These are phyloP conservation scores for Hoplodrina blanda DNA, from an alignment of 2,888 invertebrate genomes.

Conservation along the genomic window DNA sequence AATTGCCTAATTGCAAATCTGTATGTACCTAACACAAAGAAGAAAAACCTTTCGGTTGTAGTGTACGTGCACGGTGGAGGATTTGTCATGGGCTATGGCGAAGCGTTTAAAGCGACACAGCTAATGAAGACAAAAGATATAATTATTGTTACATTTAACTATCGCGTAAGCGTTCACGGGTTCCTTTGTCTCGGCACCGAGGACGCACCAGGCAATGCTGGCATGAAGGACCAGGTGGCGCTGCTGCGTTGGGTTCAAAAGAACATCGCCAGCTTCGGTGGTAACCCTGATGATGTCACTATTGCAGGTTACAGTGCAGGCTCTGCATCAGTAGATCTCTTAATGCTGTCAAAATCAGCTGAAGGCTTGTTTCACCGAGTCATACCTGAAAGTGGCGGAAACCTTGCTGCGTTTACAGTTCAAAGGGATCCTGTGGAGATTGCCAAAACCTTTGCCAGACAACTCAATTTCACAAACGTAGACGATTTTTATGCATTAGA, in stretches of 20 bases:
- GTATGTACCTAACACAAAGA: slow-evolving; percentile 24
- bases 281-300: slow-evolving; percentile 74
- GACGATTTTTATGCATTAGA: slow-evolving; percentile 71
- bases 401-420: slow-evolving; percentile 58
- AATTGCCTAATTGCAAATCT: slow-evolving; percentile 35
- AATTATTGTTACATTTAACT: no score
- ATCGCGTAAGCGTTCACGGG: no score
- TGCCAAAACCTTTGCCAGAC: slow-evolving; percentile 69
- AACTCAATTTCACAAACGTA: slow-evolving; percentile 64
- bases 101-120: no score
- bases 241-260: slow-evolving; percentile 74
- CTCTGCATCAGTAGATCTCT: slow-evolving; percentile 68
- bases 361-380: slow-evolving; percentile 71
- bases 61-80: no score
- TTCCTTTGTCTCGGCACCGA: slow-evolving; percentile 73
- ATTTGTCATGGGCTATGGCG: no score
- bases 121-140: slow-evolving; percentile 65
- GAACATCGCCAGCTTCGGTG: slow-evolving; percentile 75
- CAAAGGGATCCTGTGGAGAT: slow-evolving; percentile 71
- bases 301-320: slow-evolving; percentile 71
- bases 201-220: slow-evolving; percentile 75
- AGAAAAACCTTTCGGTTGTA: slow-evolving; percentile 29
- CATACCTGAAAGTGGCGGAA: slow-evolving; percentile 73
- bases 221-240: slow-evolving; percentile 76
- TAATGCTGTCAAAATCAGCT: slow-evolving; percentile 70